Conservation (phyloP, 2,797 vertebrate genomes). For the Podargus strigoides region DNA sequence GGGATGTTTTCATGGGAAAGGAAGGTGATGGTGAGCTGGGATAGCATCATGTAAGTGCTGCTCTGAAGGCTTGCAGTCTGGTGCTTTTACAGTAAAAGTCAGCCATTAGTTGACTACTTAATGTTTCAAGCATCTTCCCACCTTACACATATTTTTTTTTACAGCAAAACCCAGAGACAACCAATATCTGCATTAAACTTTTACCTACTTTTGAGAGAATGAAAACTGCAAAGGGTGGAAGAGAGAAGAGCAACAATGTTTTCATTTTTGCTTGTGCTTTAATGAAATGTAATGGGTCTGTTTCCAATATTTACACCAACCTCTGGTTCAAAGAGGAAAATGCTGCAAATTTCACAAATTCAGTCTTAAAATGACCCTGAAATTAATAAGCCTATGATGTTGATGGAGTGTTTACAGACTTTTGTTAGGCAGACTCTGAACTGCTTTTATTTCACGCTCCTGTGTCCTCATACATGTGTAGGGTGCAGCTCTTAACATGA, state of each 20-base stretch:
- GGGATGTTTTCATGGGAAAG: background rate
- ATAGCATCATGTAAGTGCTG: background rate
- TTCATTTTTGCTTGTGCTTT: background rate
- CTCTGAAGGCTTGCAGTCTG: background rate
- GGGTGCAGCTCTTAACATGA: background rate
- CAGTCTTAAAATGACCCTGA: slow-evolving; percentile 2
- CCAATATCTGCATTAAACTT: background rate
- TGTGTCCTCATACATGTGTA: background rate
- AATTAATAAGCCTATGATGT: slow-evolving; percentile 8
- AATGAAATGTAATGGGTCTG: background rate
- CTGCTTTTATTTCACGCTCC: background rate
- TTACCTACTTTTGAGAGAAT: background rate
- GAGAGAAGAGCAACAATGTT: background rate
- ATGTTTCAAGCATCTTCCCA: background rate
- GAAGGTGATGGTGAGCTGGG: background rate
- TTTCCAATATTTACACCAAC: background rate
- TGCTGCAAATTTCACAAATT: background rate
- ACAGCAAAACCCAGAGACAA: background rate
- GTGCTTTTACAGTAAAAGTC: no score
- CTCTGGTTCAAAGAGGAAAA: slow-evolving; percentile 15
- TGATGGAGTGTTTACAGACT: slow-evolving; percentile 24
- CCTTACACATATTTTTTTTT: background rate
- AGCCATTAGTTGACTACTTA: background rate
- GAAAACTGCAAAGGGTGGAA: background rate
- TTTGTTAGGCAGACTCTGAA: background rate